These are phyloP conservation scores for Paedocypris micromegethes DNA, from an alignment of 2,797 vertebrate genomes.

Conservation along the genomic window DNA sequence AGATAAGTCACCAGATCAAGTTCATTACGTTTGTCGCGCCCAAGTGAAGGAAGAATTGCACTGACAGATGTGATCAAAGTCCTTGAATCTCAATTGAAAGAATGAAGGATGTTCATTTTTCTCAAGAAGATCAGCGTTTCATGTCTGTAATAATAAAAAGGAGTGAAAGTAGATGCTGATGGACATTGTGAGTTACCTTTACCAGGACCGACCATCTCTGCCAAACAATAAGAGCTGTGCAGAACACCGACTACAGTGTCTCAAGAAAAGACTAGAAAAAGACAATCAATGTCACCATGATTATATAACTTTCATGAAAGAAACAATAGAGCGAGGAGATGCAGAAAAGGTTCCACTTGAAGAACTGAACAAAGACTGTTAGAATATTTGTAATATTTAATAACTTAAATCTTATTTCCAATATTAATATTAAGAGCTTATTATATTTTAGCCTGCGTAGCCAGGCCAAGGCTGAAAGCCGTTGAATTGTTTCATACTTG, in stretches of 20 bases:
- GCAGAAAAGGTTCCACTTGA: neutral
- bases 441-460: too few species aligned
- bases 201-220: neutral
- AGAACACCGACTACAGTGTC: neutral
- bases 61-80: neutral
- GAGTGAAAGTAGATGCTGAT: neutral
- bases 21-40: neutral
- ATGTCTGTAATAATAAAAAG: neutral
- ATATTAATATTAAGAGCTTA: too few species aligned
- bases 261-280: conserved; percentile 5
- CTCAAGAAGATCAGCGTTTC: neutral
- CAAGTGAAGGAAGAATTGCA: neutral
- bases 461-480: too few species aligned
- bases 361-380: neutral
- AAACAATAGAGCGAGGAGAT: neutral
- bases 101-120: neutral
- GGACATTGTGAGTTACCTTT: neutral
- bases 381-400: too few species aligned
- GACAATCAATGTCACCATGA: neutral
- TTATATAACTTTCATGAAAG: conserved; percentile 1
- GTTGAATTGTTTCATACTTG: too few species aligned
- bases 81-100: neutral
- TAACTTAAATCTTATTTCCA: too few species aligned
- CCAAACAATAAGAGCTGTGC: neutral
- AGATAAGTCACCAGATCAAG: neutral